Evolutionary conservation across 2,113 vertebrate genomes (phyloP).

Genomic region (Meriones unguiculatus): DNA sequence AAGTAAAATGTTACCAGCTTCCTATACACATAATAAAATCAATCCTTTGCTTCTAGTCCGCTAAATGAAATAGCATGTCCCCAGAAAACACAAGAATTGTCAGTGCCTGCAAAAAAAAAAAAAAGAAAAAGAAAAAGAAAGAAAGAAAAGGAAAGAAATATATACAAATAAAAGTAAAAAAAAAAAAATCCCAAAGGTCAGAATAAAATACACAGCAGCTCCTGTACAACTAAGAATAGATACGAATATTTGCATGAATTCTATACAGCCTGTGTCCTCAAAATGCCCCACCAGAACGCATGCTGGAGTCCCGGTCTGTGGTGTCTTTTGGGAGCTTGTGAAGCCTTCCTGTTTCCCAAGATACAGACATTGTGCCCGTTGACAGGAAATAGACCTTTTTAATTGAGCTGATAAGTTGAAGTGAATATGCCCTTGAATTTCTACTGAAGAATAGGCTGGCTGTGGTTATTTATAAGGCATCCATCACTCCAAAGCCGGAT

Average conservation of each 20-base stretch:
- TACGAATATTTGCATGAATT: slow-evolving; percentile 47
- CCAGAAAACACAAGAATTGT: slow-evolving; percentile 44
- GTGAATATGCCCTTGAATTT: slow-evolving; percentile 86
- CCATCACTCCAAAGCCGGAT: slow-evolving; percentile 79
- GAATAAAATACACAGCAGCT: slow-evolving; percentile 63
- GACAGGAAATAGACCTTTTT: slow-evolving; percentile 85
- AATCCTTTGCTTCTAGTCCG: slow-evolving; percentile 66
- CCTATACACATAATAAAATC: slow-evolving; percentile 62
- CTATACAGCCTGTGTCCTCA: slow-evolving; percentile 60
- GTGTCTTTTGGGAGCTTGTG: slow-evolving; percentile 81
- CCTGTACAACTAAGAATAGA: slow-evolving; percentile 13
- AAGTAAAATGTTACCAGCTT: slow-evolving; percentile 70
- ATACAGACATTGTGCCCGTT: slow-evolving; percentile 82
- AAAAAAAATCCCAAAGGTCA: slow-evolving; percentile 72
- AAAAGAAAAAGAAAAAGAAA: background rate
- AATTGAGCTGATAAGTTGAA: slow-evolving; percentile 87
- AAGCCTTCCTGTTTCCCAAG: slow-evolving; percentile 81
- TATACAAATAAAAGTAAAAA: slow-evolving; percentile 56
- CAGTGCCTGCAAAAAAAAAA: slow-evolving; percentile 66
- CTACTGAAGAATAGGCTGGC: slow-evolving; percentile 83
- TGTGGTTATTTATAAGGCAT: slow-evolving; percentile 85
- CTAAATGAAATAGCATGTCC: slow-evolving; percentile 52
- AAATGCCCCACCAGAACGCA: slow-evolving; percentile 54
- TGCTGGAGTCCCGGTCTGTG: slow-evolving; percentile 68
- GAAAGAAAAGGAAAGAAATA: background rate